phyloP scores from a whole-genome alignment of 2,888 invertebrate genomes.

The Gnatocerus cornutus region DNA sequence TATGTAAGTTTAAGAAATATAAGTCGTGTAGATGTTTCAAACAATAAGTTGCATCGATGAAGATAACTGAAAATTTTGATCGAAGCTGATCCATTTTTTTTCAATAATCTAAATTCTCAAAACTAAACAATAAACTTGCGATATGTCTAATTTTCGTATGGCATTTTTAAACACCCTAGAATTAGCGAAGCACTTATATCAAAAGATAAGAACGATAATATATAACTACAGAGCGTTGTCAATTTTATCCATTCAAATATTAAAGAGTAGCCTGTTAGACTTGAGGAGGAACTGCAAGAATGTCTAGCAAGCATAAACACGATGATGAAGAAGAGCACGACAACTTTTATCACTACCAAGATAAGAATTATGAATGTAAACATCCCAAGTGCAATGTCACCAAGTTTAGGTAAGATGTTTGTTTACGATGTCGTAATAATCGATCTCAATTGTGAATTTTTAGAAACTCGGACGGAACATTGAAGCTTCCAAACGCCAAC shows the following conservation, averaged over 20 bases:
- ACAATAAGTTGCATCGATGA: too few species aligned
- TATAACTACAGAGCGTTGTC: background rate
- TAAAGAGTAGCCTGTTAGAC: background rate
- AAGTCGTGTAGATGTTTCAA: too few species aligned
- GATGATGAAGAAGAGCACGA: constrained; percentile 6
- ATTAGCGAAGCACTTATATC: background rate
- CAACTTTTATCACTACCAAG: constrained; percentile 17
- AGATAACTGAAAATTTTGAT: too few species aligned
- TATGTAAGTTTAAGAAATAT: too few species aligned
- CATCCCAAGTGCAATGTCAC: constrained; percentile 2
- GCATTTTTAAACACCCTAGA: too few species aligned
- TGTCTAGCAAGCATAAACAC: background rate
- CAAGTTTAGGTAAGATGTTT: constrained; percentile 1
- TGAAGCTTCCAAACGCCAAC: constrained; percentile 5
- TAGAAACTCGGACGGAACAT: constrained; percentile 23
- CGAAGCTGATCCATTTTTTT: too few species aligned
- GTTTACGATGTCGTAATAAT: background rate
- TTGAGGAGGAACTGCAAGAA: background rate
- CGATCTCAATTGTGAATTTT: background rate
- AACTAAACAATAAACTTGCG: too few species aligned
- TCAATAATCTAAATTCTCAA: too few species aligned
- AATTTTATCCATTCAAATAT: background rate
- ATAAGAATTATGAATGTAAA: background rate
- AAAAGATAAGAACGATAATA: constrained; percentile 2
- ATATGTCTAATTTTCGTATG: too few species aligned